Conservation (phyloP, 37 sponge, comb jelly and placozoan species). For the Dysidea cf. avara region DNA sequence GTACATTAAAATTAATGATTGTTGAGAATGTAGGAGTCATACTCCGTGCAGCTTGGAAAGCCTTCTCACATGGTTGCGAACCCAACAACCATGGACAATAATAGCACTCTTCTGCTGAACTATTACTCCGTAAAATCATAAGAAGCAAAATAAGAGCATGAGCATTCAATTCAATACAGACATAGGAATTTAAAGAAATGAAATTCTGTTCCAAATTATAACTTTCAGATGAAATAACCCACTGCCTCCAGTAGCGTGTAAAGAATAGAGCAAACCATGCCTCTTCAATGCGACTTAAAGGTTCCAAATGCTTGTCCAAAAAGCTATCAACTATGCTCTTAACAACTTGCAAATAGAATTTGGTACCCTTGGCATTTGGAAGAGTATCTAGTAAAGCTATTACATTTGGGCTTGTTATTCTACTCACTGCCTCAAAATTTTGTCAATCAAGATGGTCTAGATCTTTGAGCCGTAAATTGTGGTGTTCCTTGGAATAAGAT, state of each 20-base stretch:
- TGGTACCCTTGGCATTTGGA: conserved; percentile 25
- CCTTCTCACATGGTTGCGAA: no score
- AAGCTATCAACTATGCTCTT: conserved; percentile 10
- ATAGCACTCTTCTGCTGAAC: background rate
- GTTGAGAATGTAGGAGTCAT: no score
- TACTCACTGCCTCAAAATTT: conserved; percentile 8
- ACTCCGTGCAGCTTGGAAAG: no score
- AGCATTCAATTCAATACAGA: conserved; percentile 31
- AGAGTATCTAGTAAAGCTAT: background rate
- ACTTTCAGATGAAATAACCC: background rate
- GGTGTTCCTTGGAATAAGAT: conserved; percentile 14
- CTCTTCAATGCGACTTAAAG: conserved; percentile 6
- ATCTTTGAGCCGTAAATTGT: conserved; percentile 22
- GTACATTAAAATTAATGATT: conserved; percentile 33
- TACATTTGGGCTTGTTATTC: background rate
- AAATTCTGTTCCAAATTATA: conserved; percentile 6
- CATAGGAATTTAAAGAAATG: conserved; percentile 8
- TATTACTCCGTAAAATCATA: background rate
- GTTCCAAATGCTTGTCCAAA: conserved; percentile 6
- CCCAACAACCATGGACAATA: no score
- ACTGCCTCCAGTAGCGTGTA: conserved; percentile 7
- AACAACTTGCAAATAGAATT: background rate
- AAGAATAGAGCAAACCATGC: conserved; percentile 36
- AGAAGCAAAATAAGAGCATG: conserved; percentile 17
- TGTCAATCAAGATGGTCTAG: conserved; percentile 26